Percentiles rank a stretch among this genome's conserved stretches.
Conservation (phyloP, 2,888 invertebrate genomes). For the Bedellia somnulentella region DNA sequence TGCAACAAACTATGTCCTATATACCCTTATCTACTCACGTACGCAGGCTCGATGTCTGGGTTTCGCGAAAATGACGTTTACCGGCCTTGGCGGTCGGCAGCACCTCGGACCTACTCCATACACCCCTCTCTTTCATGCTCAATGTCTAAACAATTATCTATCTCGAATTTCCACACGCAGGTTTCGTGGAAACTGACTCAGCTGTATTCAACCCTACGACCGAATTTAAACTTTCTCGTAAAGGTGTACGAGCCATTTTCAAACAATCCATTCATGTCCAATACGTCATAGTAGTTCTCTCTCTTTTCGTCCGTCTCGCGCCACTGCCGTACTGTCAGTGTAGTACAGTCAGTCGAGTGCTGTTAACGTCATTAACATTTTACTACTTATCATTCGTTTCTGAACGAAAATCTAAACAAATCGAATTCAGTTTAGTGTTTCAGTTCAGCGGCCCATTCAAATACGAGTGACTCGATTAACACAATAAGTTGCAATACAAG, state of each 20-base stretch:
- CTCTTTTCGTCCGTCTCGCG: slow-evolving; percentile 45
- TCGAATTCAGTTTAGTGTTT: too few species aligned
- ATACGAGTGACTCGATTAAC: too few species aligned
- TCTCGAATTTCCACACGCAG: slow-evolving; percentile 47
- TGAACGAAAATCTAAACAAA: too few species aligned
- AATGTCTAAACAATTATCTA: slow-evolving; percentile 31
- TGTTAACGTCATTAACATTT: slow-evolving; percentile 27
- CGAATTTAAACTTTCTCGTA: too few species aligned
- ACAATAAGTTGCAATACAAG: too few species aligned
- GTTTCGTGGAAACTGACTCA: slow-evolving; percentile 47
- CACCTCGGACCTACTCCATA: slow-evolving; percentile 30
- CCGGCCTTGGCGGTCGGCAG: slow-evolving; percentile 50
- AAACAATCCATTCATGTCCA: too few species aligned
- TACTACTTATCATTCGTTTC: too few species aligned
- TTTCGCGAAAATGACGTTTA: slow-evolving; percentile 46
- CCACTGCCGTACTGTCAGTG: slow-evolving; percentile 48
- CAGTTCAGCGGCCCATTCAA: too few species aligned
- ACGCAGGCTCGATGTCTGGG: slow-evolving; percentile 36
- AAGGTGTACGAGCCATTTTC: too few species aligned
- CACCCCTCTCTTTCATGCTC: slow-evolving; percentile 34
- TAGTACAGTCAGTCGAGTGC: slow-evolving; percentile 36
- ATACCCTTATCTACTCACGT: slow-evolving; percentile 18
- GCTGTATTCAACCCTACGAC: too few species aligned
- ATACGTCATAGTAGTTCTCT: slow-evolving; percentile 39
- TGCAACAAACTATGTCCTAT: slow-evolving; percentile 35